Conservation (phyloP, 2,888 invertebrate genomes). For the Lepidocyrtoides sp. region DNA sequence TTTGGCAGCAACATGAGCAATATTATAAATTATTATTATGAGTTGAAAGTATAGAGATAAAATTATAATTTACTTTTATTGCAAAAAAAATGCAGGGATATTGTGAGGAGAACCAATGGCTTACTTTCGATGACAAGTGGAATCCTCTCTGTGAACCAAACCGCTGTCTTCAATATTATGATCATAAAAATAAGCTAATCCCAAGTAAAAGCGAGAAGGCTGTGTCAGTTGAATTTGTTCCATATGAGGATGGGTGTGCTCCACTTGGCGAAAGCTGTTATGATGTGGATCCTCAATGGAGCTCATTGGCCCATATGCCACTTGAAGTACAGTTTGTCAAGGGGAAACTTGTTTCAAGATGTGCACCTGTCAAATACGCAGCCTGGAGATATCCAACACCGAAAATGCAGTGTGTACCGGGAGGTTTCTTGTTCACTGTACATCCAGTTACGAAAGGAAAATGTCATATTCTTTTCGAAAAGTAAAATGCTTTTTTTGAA, state of each 20-base stretch:
- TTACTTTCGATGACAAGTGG: constrained; percentile 76
- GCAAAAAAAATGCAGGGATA: constrained; percentile 60
- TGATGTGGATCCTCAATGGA: constrained; percentile 79
- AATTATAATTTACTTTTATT: too few species aligned
- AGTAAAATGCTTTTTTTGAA: constrained; percentile 34
- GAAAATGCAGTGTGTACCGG: constrained; percentile 81
- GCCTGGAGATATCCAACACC: constrained; percentile 81
- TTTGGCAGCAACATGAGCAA: not conserved
- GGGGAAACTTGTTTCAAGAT: constrained; percentile 74
- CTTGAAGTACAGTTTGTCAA: constrained; percentile 80
- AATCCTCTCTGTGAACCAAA: constrained; percentile 75
- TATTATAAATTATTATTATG: not conserved
- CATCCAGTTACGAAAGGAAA: constrained; percentile 58
- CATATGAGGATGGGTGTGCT: constrained; percentile 72
- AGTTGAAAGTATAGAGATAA: constrained; percentile 25
- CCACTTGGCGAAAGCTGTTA: constrained; percentile 76
- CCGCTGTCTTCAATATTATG: constrained; percentile 74
- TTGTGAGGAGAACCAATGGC: constrained; percentile 80
- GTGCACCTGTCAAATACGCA: constrained; percentile 76
- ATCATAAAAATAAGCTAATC: constrained; percentile 76
- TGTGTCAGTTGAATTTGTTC: constrained; percentile 73
- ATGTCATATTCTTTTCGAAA: constrained; percentile 71
- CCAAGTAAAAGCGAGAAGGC: constrained; percentile 72
- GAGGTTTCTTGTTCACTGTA: constrained; percentile 64
- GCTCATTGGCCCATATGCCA: constrained; percentile 72